Base-by-base conservation (phyloP, 2,113 vertebrate species). In the Dinomys branickii region DNA sequence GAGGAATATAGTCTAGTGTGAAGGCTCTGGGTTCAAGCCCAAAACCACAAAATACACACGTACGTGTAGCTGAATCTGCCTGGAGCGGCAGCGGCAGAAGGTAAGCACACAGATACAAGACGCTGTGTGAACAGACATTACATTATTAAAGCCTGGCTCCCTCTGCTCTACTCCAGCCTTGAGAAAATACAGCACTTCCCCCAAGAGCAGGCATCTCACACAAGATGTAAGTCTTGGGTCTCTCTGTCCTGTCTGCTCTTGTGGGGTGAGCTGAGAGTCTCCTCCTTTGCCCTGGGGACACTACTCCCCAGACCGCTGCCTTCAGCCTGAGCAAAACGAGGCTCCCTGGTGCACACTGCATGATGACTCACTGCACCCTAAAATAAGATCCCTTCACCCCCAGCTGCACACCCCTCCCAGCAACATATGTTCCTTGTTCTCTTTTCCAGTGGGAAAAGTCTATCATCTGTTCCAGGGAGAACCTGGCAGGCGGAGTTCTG, bases 371-470 rank as follows among this genome's bases (percentile, higher is more conserved):
- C 78, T 30, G 59, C 65, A 87, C 80, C 94, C 93, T 96, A 93
- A 97, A 97, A 91, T 97, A 92, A 96, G 82, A 87, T 47, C 38
- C 67, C 59, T 85, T 92, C 87, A 11, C 69, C 78, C 82, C 50
- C 88, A 85, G 33, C 30, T 92, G 96, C 85, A 95, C 97, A 96
- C 59, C 52, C 35, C 69, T 91, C 84, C 95, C 22, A 94, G 83
- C 58, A 96, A 91, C 95, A 69, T 90, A 92, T 96, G 91, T 85
- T 94, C 83, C 95, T 82, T 88, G 6, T 97, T 94, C 97, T 97
- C 91, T 95, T 92, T 90, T 90, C 88, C 65, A 86, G 61, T 9
- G 0, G 80, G 78, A 91, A 91, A 89, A 85, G 69, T 78, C 78
- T 88, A 10, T 7, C 67, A 92, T 78, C 54, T 61, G 73, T 50